A percentile compares a stretch with the other conserved stretches of the same genome.
These are phyloP conservation scores for Graptemys geographica DNA, from an alignment of 2,797 vertebrate genomes.

Conservation along the genomic window DNA sequence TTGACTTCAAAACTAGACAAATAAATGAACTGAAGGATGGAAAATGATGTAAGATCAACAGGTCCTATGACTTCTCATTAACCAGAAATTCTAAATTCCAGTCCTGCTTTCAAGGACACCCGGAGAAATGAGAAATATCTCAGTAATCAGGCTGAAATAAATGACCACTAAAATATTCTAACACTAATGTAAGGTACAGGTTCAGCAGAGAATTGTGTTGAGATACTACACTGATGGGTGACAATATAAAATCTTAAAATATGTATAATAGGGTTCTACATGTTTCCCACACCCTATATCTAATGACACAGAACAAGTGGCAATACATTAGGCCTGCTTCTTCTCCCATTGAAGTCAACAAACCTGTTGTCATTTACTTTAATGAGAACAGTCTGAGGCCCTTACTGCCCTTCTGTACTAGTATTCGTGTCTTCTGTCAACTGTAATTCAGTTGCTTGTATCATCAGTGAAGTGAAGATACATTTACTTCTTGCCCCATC, in stretches of 20 bases:
- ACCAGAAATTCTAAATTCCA: background rate
- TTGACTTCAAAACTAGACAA: background rate
- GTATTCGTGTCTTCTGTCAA: background rate
- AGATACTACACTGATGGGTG: background rate
- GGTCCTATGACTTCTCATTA: background rate
- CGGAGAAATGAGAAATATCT: background rate
- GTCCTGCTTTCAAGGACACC: background rate
- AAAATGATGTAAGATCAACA: background rate
- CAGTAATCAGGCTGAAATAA: background rate
- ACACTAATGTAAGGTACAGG: background rate
- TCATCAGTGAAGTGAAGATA: background rate
- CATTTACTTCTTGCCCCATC: background rate
- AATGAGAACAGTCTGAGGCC: background rate
- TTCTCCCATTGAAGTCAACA: background rate
- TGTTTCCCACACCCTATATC: background rate
- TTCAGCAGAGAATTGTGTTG: background rate
- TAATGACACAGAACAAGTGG: background rate
- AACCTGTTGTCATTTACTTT: background rate
- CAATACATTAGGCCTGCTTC: background rate
- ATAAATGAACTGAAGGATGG: background rate
- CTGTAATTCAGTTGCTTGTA: background rate
- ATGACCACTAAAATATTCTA: background rate
- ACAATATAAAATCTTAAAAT: background rate
- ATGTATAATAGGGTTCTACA: background rate
- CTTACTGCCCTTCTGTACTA: background rate